phyloP scores from a whole-genome alignment of 2,888 invertebrate species.

The Auanema freiburgensis region DNA sequence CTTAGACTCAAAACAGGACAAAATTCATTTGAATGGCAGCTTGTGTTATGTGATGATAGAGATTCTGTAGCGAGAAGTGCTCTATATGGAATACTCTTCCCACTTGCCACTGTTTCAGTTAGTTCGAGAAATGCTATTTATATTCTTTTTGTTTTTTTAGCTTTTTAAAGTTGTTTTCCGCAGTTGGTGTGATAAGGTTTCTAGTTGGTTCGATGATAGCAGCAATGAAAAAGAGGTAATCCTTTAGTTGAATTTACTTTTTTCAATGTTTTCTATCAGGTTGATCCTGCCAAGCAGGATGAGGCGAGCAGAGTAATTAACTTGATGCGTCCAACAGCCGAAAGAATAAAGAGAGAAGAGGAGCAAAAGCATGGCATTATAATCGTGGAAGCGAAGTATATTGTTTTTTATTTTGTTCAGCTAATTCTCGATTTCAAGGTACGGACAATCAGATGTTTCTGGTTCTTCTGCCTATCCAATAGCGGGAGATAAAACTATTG shows the following conservation, averaged over 20 bases:
- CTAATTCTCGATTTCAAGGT: conserved; percentile 19
- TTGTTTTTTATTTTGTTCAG: conserved; percentile 28
- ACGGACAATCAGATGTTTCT: conserved; percentile 39
- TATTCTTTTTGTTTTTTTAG: conserved; percentile 1
- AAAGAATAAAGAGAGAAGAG: conserved; percentile 81
- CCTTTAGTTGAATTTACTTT: conserved; percentile 1
- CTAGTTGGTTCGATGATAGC: conserved; percentile 46
- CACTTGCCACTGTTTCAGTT: conserved; percentile 39
- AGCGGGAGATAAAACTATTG: conserved; percentile 66
- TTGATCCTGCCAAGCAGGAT: conserved; percentile 55
- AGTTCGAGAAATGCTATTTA: not conserved
- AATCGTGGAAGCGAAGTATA: conserved; percentile 77
- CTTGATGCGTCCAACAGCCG: conserved; percentile 87
- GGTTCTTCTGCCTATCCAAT: conserved; percentile 53
- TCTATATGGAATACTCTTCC: conserved; percentile 56
- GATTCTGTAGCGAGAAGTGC: conserved; percentile 51
- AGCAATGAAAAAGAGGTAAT: conserved; percentile 34
- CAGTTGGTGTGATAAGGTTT: conserved; percentile 41
- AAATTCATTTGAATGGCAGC: conserved; percentile 55
- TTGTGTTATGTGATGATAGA: conserved; percentile 60
- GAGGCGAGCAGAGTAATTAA: conserved; percentile 65
- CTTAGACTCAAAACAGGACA: conserved; percentile 53
- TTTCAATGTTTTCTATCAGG: conserved; percentile 24
- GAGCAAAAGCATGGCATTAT: conserved; percentile 81
- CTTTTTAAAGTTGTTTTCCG: conserved; percentile 37